phyloP scores from a whole-genome alignment of 2,888 invertebrate genomes.

The Saturnia pavonia region DNA sequence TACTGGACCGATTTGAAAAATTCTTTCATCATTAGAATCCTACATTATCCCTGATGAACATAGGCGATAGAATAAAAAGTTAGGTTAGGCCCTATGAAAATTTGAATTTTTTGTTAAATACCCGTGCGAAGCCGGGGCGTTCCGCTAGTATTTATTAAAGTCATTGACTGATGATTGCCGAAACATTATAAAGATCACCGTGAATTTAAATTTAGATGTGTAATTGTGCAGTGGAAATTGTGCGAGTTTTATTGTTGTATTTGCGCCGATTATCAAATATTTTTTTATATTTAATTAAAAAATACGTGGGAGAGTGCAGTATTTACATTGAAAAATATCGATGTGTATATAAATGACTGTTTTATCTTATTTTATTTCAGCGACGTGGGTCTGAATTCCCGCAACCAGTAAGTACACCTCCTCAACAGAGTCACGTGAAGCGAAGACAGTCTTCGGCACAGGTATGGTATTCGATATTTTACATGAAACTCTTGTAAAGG shows the following conservation, averaged over 20 bases:
- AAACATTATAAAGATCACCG: too few species aligned
- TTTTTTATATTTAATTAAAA: neutral
- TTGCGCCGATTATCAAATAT: neutral
- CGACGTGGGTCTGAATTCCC: constrained; percentile 77
- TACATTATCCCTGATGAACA: too few species aligned
- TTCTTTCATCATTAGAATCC: too few species aligned
- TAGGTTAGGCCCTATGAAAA: too few species aligned
- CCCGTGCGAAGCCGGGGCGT: too few species aligned
- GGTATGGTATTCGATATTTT: constrained; percentile 40
- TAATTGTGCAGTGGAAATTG: neutral
- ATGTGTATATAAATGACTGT: neutral
- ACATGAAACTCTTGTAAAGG: neutral
- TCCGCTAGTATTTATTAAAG: too few species aligned
- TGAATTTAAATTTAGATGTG: neutral
- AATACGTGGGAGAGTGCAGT: neutral
- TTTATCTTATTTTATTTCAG: constrained; percentile 37
- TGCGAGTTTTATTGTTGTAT: neutral
- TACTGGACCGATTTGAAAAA: too few species aligned
- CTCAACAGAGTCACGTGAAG: constrained; percentile 60
- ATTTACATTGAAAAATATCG: neutral
- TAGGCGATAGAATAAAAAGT: too few species aligned
- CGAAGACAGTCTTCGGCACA: constrained; percentile 72
- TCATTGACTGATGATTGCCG: too few species aligned
- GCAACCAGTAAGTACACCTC: constrained; percentile 72
- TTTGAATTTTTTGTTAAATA: too few species aligned